A percentile compares a stretch with the other conserved stretches of the same genome.
Evolutionary conservation across 2,888 invertebrate species (phyloP).

Genomic region (Eristalinus aeneus): DNA sequence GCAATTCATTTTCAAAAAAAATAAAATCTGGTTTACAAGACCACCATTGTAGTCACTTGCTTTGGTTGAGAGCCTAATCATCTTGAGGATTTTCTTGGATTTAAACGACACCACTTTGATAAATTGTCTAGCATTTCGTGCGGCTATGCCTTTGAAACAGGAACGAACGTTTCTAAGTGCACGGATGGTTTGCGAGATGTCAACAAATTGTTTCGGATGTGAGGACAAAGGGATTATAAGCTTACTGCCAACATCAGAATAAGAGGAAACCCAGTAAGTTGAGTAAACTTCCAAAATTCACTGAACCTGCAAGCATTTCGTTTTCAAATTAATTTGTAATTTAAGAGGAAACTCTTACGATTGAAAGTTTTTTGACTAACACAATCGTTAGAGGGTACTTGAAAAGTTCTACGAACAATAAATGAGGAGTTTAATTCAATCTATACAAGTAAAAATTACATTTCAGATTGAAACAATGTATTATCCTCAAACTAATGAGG

Average conservation of each 20-base stretch:
- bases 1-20: neutral
- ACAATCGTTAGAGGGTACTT: no score
- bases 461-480: no score
- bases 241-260: neutral
- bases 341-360: no score
- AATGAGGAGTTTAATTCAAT: no score
- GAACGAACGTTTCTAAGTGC: neutral
- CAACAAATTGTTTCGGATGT: neutral
- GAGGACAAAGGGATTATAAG: neutral
- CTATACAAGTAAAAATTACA: no score
- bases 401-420: no score
- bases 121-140: neutral
- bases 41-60: neutral
- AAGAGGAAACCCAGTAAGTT: no score
- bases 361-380: no score
- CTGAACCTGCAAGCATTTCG: no score
- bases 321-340: no score
- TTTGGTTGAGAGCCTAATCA: neutral
- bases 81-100: neutral
- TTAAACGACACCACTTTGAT: neutral
- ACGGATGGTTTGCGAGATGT: neutral
- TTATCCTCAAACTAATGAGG: no score
- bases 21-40: neutral
- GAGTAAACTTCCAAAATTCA: no score
- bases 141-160: neutral